Conservation (phyloP, 1,140 invertebrate genomes). For the Philopotamus ludificatus region DNA sequence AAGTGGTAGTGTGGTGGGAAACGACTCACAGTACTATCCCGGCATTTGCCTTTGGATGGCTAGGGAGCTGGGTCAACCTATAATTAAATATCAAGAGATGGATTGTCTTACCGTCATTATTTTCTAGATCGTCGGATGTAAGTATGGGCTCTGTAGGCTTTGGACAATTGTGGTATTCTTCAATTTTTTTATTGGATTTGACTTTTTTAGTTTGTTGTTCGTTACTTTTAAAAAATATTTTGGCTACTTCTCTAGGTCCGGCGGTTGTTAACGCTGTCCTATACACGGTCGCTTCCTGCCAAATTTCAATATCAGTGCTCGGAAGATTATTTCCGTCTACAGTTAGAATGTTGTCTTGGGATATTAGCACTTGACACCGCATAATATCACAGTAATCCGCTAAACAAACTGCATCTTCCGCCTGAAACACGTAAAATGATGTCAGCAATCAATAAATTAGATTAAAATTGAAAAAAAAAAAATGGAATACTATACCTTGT, state of each 20-base stretch:
- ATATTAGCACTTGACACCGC: slow-evolving; percentile 84
- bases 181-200: slow-evolving; percentile 26
- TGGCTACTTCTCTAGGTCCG: slow-evolving; percentile 49
- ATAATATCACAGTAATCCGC: slow-evolving; percentile 95
- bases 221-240: slow-evolving; percentile 38
- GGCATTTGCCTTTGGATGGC: too few species aligned
- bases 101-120: neutral
- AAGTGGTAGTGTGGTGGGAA: too few species aligned
- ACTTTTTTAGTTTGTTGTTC: slow-evolving; percentile 35
- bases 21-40: too few species aligned
- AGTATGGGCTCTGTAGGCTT: slow-evolving; percentile 31
- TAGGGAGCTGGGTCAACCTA: too few species aligned
- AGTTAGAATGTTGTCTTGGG: slow-evolving; percentile 64
- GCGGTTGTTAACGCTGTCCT: slow-evolving; percentile 66
- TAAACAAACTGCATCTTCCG: slow-evolving; percentile 85
- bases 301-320: slow-evolving; percentile 74
- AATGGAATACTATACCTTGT: slow-evolving; percentile 62
- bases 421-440: slow-evolving; percentile 57
- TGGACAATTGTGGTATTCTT: slow-evolving; percentile 38
- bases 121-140: slow-evolving; percentile 3
- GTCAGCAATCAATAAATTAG: neutral
- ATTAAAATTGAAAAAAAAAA: neutral
- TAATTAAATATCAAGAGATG: too few species aligned
- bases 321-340: slow-evolving; percentile 59
- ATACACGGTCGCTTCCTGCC: slow-evolving; percentile 67